phyloP scores from a whole-genome alignment of 2,888 invertebrate genomes.

The Ophonus ardosiacus region DNA sequence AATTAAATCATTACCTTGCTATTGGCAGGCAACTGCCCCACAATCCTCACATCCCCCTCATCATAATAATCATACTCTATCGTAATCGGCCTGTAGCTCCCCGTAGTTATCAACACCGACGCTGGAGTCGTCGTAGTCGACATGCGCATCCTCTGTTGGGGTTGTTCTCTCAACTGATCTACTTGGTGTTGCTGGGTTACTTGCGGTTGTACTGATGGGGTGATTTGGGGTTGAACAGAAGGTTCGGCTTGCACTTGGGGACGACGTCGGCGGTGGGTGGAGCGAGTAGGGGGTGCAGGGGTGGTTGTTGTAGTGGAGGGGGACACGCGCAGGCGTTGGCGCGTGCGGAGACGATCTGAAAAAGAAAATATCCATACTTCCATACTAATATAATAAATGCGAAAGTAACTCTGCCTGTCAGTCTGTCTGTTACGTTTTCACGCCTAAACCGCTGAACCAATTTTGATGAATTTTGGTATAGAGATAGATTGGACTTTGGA shows the following conservation, averaged over 20 bases:
- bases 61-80: slow-evolving; percentile 73
- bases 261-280: slow-evolving; percentile 22
- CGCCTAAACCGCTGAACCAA: too few relatives aligned
- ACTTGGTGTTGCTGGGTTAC: not conserved
- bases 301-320: slow-evolving; percentile 12
- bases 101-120: slow-evolving; percentile 43
- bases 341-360: slow-evolving; percentile 38
- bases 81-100: slow-evolving; percentile 49
- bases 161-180: not conserved
- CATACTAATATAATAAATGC: too few relatives aligned
- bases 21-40: slow-evolving; percentile 77
- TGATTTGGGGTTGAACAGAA: not conserved
- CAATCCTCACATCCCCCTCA: slow-evolving; percentile 79
- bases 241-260: slow-evolving; percentile 16
- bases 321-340: slow-evolving; percentile 34
- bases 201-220: not conserved
- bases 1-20: slow-evolving; percentile 79
- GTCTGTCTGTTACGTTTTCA: too few relatives aligned
- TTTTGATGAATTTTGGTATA: too few relatives aligned
- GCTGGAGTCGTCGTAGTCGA: not conserved
- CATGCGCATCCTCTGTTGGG: not conserved
- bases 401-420: too few relatives aligned
- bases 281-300: not conserved
- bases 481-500: too few relatives aligned
- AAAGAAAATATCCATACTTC: too few relatives aligned